These are phyloP conservation scores for Styela plicata DNA, from an alignment of 23 tunicate genomes.

Conservation along the genomic window DNA sequence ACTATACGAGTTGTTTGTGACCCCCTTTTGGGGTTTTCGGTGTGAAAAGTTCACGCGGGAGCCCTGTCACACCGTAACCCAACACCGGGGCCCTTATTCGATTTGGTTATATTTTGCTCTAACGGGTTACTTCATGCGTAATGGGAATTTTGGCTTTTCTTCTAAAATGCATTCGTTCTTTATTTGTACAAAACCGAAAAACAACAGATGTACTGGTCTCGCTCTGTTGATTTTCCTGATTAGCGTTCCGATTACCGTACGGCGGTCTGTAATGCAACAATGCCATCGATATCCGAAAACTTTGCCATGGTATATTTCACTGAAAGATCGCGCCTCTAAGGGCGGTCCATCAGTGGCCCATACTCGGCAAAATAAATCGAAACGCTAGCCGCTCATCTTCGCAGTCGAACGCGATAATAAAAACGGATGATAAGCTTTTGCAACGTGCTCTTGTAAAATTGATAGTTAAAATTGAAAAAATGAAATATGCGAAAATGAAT, in stretches of 20 bases:
- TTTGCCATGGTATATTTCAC: no score
- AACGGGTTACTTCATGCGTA: neutral
- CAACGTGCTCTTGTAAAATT: neutral
- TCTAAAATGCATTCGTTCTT: neutral
- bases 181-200: neutral
- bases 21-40: neutral
- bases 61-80: neutral
- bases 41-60: neutral
- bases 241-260: neutral
- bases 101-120: neutral
- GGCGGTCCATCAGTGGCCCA: no score
- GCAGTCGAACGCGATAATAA: neutral
- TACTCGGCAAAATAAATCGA: no score
- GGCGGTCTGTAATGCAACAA: neutral
- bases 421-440: neutral
- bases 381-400: neutral
- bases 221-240: neutral
- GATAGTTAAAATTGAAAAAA: no score
- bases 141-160: neutral
- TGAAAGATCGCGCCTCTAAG: no score
- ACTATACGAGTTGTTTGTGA: neutral
- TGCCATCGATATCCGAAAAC: no score
- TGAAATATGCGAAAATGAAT: no score
- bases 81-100: neutral
- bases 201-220: neutral